Evolutionary conservation across 92 coral and sea anemone species (phyloP).

Genomic region (Paragorgia papillata): DNA sequence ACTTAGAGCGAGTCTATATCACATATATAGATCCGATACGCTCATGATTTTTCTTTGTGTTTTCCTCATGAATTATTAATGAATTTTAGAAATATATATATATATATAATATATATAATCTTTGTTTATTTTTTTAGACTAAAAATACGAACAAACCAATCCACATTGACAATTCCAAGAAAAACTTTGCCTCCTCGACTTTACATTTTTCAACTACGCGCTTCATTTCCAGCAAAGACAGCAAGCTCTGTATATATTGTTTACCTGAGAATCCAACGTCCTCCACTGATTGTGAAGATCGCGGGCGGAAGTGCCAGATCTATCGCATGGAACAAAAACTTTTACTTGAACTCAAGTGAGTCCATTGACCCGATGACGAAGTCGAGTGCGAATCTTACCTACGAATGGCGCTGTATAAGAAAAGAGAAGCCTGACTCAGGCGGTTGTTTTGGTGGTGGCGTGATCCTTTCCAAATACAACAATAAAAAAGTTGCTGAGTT

Average conservation of each 20-base stretch:
- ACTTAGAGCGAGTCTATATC: too few species aligned
- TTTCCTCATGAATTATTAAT: too few species aligned
- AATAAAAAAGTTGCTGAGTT: slow-evolving; percentile 47
- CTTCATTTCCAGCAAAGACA: slow-evolving; percentile 38
- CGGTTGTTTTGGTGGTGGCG: slow-evolving; percentile 93
- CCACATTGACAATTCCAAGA: slow-evolving; percentile 69
- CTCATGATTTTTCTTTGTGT: too few species aligned
- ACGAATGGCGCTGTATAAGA: slow-evolving; percentile 69
- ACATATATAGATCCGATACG: too few species aligned
- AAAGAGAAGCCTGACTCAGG: slow-evolving; percentile 37
- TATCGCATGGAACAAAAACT: slow-evolving; percentile 66
- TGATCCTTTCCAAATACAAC: slow-evolving; percentile 49
- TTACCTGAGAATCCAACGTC: slow-evolving; percentile 68
- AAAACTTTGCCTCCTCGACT: slow-evolving; percentile 65
- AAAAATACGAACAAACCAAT: slow-evolving; percentile 56
- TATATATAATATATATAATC: too few species aligned
- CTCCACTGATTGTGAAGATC: slow-evolving; percentile 65
- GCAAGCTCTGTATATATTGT: slow-evolving; percentile 58
- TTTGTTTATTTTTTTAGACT: slow-evolving; percentile 41
- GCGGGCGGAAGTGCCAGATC: slow-evolving; percentile 78
- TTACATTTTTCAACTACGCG: slow-evolving; percentile 65
- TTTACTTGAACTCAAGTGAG: slow-evolving; percentile 69
- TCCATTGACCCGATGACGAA: slow-evolving; percentile 67
- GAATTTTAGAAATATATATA: too few species aligned
- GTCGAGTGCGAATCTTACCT: slow-evolving; percentile 45